Conservation (phyloP, 1,140 invertebrate genomes). For the Caenorhabditis latens region DNA sequence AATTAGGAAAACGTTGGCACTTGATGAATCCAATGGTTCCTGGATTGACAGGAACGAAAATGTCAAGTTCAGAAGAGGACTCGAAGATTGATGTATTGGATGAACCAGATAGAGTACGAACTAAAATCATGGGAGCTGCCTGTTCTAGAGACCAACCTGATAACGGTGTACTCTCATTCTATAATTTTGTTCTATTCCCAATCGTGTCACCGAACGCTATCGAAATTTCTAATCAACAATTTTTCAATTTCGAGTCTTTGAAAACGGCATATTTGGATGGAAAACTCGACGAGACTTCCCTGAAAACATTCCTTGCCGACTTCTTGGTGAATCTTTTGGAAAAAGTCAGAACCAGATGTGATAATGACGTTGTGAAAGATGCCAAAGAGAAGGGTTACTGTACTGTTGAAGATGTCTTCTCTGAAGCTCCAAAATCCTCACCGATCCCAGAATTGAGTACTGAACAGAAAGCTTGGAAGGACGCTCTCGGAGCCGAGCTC, state of each 20-base stretch:
- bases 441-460: not conserved
- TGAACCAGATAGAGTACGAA: conserved; percentile 87
- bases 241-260: conserved; percentile 59
- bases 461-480: not conserved
- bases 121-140: conserved; percentile 96
- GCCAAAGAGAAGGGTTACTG: conserved; percentile 72
- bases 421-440: not conserved
- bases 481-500: not conserved
- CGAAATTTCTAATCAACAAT: conserved; percentile 56
- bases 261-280: conserved; percentile 68
- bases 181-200: conserved; percentile 92
- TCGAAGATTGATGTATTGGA: conserved; percentile 98
- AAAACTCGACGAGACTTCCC: conserved; percentile 61
- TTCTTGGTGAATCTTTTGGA: conserved; percentile 72
- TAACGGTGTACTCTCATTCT: conserved; percentile 95
- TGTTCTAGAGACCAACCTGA: conserved; percentile 83
- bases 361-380: conserved; percentile 66
- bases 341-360: conserved; percentile 68
- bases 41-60: conserved; percentile 85
- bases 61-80: conserved; percentile 97
- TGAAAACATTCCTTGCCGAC: conserved; percentile 68
- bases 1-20: conserved; percentile 85
- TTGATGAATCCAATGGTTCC: conserved; percentile 98
- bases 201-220: conserved; percentile 78
- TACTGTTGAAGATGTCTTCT: not conserved